A percentile compares a stretch with the other conserved stretches of the same genome.
Evolutionary conservation across 1,140 invertebrate genomes (phyloP).

Genomic region (Zophobas morio): DNA sequence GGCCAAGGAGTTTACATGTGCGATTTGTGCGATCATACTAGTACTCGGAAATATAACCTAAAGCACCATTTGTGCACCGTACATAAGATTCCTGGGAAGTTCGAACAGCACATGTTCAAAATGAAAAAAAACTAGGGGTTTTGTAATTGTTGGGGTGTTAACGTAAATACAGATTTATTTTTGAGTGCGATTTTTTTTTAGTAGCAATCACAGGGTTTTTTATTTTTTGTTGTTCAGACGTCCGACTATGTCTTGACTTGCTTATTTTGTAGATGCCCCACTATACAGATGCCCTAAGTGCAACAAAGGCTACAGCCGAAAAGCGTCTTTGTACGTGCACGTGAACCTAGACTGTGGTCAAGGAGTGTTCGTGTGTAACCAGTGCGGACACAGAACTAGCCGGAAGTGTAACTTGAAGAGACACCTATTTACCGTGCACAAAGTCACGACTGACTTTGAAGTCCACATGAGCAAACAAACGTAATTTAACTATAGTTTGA

Average conservation of each 20-base stretch:
- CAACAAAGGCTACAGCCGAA: conserved; percentile 43
- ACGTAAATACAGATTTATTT: background rate
- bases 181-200: background rate
- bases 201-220: background rate
- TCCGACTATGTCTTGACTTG: background rate
- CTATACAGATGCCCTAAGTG: conserved; percentile 30
- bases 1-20: background rate
- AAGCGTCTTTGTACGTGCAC: conserved; percentile 47
- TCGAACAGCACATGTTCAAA: conserved; percentile 11
- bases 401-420: conserved; percentile 50
- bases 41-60: conserved; percentile 1
- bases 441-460: conserved; percentile 6
- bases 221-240: no score
- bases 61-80: conserved; percentile 1
- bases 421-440: conserved; percentile 46
- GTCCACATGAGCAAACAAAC: background rate
- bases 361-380: conserved; percentile 39
- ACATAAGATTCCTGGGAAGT: background rate
- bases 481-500: no score
- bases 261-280: conserved; percentile 12
- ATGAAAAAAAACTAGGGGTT: background rate
- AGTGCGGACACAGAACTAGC: conserved; percentile 43
- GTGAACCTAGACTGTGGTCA: conserved; percentile 50
- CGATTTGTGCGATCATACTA: background rate
- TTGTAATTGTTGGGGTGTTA: no score